These are phyloP conservation scores for Xerus rutilus DNA, from an alignment of 2,797 vertebrate species.

Conservation along the genomic window DNA sequence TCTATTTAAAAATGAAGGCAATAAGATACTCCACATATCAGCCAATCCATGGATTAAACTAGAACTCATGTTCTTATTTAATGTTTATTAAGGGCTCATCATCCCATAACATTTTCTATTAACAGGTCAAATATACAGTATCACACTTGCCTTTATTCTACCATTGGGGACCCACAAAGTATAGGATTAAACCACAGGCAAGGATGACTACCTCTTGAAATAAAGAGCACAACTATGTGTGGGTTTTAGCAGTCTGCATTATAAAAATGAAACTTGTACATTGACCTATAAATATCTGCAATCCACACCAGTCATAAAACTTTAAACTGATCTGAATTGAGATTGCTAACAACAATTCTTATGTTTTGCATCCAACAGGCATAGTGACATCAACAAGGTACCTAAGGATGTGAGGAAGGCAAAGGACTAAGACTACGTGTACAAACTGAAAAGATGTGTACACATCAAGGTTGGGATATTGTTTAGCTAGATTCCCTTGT, in stretches of 20 bases:
- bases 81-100: conserved; percentile 37
- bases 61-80: conserved; percentile 45
- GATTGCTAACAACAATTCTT: conserved; percentile 39
- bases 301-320: not conserved
- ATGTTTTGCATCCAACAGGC: conserved; percentile 40
- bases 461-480: not conserved
- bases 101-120: conserved; percentile 1
- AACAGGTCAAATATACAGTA: not conserved
- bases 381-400: conserved; percentile 57
- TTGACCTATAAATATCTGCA: conserved; percentile 52
- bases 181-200: not conserved
- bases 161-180: not conserved
- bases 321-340: conserved; percentile 58
- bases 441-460: not conserved
- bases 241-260: conserved; percentile 37
- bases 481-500: not conserved
- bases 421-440: not conserved
- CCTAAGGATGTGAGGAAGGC: not conserved
- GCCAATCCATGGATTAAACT: conserved; percentile 1
- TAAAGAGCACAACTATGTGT: not conserved
- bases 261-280: conserved; percentile 58
- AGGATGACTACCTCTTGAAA: not conserved
- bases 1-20: conserved; percentile 61
- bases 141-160: not conserved
- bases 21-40: conserved; percentile 48